Base-by-base conservation (phyloP, 2,797 vertebrate genomes). In the Aldrovandia affinis region DNA sequence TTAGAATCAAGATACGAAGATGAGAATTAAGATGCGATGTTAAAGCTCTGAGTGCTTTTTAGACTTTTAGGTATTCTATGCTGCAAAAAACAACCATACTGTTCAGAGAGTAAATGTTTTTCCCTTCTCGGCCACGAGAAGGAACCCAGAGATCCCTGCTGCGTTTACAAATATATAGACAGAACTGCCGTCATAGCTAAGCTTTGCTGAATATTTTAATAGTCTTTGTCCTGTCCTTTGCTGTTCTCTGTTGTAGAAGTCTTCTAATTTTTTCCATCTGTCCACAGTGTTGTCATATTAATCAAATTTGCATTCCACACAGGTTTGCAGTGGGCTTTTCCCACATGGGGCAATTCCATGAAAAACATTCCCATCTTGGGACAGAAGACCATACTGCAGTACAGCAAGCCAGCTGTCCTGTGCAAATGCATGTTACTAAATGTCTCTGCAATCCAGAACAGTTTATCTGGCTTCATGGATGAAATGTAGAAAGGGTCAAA, bases 221-320 rank as follows among this genome's bases (percentile, higher is more conserved):
- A n/a, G 33, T 20, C 22, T 39, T 14, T 20, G 30, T 70, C 14
- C 33, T 70, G 68, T 70, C 68, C 68, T 70, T 33, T 70, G 5
- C n/a, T 65, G 63, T 57, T 57, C 63, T 65, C 28, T 65, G n/a
- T 8, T 33, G 63, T 33, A 30, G 7, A 30, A 65, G 1, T 65
- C 63, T 18, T 65, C 55, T 18, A 80, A 80, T 83, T 61, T 83
- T 80, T 83, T 84, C 47, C 81, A 79, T 65, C 78, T 73, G 83
- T 86, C 65, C 86, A 81, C 86, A 50, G 52, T 39, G 14, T 77
- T 88, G 65, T 30, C 3, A n/a, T 65, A 84, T 88, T 84, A 78
- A 81, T 86, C 47, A 50, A 55, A 55, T 83, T 86, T 88, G 82
- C 78, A 84, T 90, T 89, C 81, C 73, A 59, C 33, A 5, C 85